These are phyloP conservation scores for Polyommatus icarus DNA, from an alignment of 2,888 invertebrate genomes.

Conservation along the genomic window DNA sequence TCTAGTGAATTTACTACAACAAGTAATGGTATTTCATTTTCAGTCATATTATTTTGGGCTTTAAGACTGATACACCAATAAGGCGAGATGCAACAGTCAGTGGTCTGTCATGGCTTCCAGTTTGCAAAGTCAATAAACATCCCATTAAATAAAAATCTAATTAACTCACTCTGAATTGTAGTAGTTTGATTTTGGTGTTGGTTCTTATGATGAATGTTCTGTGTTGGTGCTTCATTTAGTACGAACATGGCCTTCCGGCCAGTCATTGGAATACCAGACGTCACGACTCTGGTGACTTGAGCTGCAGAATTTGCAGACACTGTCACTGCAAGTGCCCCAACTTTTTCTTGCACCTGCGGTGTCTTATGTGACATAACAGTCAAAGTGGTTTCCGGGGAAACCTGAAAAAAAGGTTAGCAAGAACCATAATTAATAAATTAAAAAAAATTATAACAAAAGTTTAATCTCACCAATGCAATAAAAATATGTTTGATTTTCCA, in stretches of 20 bases:
- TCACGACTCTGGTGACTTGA: constrained; percentile 70
- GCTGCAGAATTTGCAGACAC: constrained; percentile 66
- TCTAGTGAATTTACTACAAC: no score
- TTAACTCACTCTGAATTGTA: constrained; percentile 71
- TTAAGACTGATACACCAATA: no score
- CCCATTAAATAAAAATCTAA: not conserved
- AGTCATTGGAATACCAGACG: constrained; percentile 62
- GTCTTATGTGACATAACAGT: constrained; percentile 77
- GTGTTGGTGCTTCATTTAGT: constrained; percentile 68
- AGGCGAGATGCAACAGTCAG: no score
- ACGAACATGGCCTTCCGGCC: constrained; percentile 74
- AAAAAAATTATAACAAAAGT: not conserved
- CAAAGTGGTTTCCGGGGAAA: constrained; percentile 74
- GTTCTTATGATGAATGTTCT: constrained; percentile 46
- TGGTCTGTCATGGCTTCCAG: no score
- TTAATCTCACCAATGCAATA: not conserved
- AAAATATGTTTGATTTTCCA: no score
- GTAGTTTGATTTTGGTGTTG: constrained; percentile 75
- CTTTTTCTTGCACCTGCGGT: constrained; percentile 76
- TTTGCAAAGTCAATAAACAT: no score
- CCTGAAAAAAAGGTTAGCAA: constrained; percentile 52
- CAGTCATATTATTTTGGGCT: no score
- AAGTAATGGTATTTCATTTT: no score
- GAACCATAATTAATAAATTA: not conserved
- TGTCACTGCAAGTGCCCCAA: constrained; percentile 67